Conservation (phyloP, 37 sponge, comb jelly and placozoan genomes). For the Oopsacas minuta region DNA sequence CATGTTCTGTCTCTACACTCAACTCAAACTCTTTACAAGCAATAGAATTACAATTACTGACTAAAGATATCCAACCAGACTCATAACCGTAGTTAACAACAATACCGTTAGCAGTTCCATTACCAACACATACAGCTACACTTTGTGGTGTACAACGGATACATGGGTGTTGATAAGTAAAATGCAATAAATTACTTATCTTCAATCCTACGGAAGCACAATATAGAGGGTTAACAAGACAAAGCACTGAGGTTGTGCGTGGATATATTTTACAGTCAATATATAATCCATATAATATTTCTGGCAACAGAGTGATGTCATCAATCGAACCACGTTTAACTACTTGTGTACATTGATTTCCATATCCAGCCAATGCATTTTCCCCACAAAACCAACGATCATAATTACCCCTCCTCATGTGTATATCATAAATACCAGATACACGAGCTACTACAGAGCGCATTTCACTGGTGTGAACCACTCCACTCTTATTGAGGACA, state of each 20-base stretch:
- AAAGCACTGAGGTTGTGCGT: neutral
- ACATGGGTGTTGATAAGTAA: neutral
- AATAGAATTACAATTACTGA: neutral
- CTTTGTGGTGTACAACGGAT: neutral
- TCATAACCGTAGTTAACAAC: neutral
- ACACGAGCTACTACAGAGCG: neutral
- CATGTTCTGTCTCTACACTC: neutral
- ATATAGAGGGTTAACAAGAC: neutral
- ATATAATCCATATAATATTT: neutral
- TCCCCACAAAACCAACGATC: slow-evolving; percentile 28
- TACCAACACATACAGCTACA: neutral
- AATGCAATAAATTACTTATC: neutral
- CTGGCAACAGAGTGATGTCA: neutral
- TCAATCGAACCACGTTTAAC: neutral
- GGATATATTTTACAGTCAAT: neutral
- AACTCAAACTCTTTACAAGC: neutral
- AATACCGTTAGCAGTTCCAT: neutral
- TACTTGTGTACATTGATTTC: neutral
- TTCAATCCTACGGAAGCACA: neutral
- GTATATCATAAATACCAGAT: slow-evolving; percentile 28
- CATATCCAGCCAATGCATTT: neutral
- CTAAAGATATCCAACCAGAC: neutral
- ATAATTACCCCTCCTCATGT: slow-evolving; percentile 15
- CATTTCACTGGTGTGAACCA: neutral
- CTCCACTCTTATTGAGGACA: neutral